Evolutionary conservation across 2,113 vertebrate genomes (phyloP).

Genomic region (Rousettus leschenaultii): DNA sequence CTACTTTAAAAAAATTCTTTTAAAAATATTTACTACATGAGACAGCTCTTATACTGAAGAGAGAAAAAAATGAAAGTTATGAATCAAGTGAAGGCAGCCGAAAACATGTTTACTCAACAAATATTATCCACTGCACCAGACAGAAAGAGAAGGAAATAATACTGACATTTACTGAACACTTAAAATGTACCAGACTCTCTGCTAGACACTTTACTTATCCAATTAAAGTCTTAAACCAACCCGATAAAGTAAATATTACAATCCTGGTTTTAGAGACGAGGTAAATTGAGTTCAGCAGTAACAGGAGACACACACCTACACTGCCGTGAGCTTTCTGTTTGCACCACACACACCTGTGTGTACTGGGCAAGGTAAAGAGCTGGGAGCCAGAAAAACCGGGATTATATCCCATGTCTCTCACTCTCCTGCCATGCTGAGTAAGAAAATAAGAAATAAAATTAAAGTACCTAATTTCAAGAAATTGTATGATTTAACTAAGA

Average conservation of each 20-base stretch:
- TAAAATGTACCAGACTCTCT: neutral
- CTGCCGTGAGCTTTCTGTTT: neutral
- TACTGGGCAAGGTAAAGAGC: neutral
- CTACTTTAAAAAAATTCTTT: neutral
- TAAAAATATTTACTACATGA: slow-evolving; percentile 15
- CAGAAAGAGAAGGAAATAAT: neutral
- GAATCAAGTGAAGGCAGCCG: neutral
- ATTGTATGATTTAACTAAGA: neutral
- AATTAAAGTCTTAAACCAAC: neutral
- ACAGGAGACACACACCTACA: neutral
- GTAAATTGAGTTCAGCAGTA: neutral
- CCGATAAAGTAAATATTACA: neutral
- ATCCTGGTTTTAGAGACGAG: neutral
- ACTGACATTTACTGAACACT: neutral
- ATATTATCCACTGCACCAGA: neutral
- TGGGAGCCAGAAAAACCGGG: neutral
- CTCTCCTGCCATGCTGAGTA: neutral
- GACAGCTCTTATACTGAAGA: neutral
- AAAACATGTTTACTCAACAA: slow-evolving; percentile 19
- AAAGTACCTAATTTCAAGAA: slow-evolving; percentile 8
- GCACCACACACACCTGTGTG: neutral
- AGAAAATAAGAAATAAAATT: neutral
- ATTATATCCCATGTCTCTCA: neutral
- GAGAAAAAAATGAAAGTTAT: neutral
- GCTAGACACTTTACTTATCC: neutral